phyloP scores from a whole-genome alignment of 2,888 invertebrate species.

The Brenthis hecate region DNA sequence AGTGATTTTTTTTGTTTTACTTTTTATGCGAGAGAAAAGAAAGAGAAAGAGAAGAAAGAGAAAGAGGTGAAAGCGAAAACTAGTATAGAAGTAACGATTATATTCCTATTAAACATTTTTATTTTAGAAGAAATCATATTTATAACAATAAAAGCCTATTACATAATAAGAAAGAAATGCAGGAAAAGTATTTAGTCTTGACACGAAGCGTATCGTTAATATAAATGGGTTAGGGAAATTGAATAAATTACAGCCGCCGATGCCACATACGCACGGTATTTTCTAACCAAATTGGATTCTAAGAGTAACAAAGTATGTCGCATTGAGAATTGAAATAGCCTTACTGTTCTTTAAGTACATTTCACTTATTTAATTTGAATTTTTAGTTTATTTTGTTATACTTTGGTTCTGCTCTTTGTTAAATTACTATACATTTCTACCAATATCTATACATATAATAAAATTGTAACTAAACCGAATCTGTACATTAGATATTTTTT shows the following conservation, averaged over 20 bases:
- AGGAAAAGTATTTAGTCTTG: constrained; percentile 15
- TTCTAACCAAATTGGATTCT: constrained; percentile 27
- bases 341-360: neutral
- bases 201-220: constrained; percentile 17
- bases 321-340: constrained; percentile 14
- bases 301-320: constrained; percentile 16
- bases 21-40: too few relatives aligned
- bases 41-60: too few relatives aligned
- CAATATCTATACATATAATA: too few relatives aligned
- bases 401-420: too few relatives aligned
- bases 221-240: constrained; percentile 23
- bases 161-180: constrained; percentile 10
- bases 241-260: constrained; percentile 18
- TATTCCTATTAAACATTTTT: neutral
- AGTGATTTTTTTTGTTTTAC: too few relatives aligned
- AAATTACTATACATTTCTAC: too few relatives aligned
- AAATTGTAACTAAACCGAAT: too few relatives aligned
- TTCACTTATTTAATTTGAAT: too few relatives aligned
- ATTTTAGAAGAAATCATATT: neutral
- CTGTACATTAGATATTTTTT: too few relatives aligned
- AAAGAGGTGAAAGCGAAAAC: too few relatives aligned
- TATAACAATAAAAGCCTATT: constrained; percentile 7
- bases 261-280: constrained; percentile 17
- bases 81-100: neutral
- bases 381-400: too few relatives aligned